Base-by-base conservation (phyloP, 2,888 invertebrate genomes). In the Melanchra persicariae region DNA sequence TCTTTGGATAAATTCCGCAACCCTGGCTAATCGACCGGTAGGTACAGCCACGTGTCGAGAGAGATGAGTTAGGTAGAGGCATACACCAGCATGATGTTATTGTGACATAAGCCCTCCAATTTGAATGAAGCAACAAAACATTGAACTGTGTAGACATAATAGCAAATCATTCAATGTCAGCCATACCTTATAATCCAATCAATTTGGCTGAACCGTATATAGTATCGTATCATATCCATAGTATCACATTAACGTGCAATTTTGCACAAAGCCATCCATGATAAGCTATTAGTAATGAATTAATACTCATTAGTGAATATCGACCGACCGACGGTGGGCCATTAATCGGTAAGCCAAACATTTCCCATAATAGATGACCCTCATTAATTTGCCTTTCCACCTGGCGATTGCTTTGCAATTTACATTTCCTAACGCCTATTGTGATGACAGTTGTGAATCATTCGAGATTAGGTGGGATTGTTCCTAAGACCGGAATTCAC, bases 261-360 rank as follows among this genome's bases (percentile, higher is more conserved):
- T 74, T 66, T 26, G n/a, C 45, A 15, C 26, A 37, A 43, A 49
- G n/a, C 70, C 7, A 22, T 26, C 70, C 12, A 22, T 34, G 22
- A 70, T 57, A 57, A 22, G 77, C 26, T 22, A 19, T 34, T 54
- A 54, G 45, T 30, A 47, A 72, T 47, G 17, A 59, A 77, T 70
- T 47, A 70, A 77, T 62, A 10, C 19, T 45, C 40, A 78, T 61
- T 73, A 57, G 49, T 60, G 62, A 49, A 47, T 60, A 66, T 62
- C 40, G 64, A 43, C 52, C 37, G 19, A 66, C 59, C 40, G 64
- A 43, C 52, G 43, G 19, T 3, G 45, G 34, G 19, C 51, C 34
- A 62, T 78, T 71, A 71, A 62, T 26, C 40, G 52, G 62, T 26
- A 26, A 60, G 63, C 59, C 63, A 49, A 82, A 63, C 45, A 51